Evolutionary conservation across 2,797 vertebrate species (phyloP).

Genomic region (Pelochelys cantorii): DNA sequence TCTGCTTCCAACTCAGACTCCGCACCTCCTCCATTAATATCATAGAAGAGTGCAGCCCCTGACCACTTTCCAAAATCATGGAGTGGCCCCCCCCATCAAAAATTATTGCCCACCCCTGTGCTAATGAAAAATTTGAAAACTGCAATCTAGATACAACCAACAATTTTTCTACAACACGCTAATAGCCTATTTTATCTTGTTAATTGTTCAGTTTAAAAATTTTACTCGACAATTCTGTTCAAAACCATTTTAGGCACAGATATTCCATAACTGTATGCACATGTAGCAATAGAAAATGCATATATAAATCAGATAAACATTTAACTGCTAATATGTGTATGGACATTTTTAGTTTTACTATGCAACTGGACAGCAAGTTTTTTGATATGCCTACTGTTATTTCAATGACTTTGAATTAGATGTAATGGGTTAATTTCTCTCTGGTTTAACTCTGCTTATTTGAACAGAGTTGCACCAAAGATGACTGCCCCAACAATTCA

Average conservation of each 20-base stretch:
- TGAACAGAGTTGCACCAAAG: background rate
- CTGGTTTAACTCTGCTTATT: background rate
- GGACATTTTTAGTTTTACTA: background rate
- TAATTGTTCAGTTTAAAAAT: background rate
- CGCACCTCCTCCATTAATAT: no score
- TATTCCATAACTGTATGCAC: background rate
- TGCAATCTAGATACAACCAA: background rate
- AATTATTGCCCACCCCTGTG: no score
- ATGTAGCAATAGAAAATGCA: background rate
- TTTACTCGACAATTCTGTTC: background rate
- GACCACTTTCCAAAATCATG: no score
- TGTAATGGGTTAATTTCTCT: background rate
- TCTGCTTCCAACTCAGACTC: no score
- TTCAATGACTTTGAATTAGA: background rate
- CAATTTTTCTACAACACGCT: background rate
- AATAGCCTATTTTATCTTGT: background rate
- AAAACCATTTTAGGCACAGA: background rate
- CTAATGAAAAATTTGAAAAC: background rate
- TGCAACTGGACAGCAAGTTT: background rate
- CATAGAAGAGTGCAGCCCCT: no score
- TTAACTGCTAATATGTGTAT: background rate
- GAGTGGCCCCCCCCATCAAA: no score
- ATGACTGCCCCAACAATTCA: background rate
- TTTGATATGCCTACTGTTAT: background rate
- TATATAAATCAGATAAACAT: background rate